phyloP scores from a whole-genome alignment of 2,797 vertebrate genomes.

The Falco novaeseelandiae region DNA sequence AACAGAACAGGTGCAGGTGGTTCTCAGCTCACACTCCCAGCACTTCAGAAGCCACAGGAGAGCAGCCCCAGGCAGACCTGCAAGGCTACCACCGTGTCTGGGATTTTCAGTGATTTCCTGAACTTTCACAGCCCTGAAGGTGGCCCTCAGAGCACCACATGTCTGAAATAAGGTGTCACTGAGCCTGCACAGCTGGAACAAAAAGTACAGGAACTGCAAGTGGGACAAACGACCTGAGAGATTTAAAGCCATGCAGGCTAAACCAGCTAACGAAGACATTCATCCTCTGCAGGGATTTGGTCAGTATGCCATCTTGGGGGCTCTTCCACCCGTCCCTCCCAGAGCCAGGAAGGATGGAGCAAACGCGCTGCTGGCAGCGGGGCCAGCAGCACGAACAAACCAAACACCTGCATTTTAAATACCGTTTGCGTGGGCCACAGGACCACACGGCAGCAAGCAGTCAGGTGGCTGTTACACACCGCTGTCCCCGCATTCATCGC shows the following conservation, averaged over 20 bases:
- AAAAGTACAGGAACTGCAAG: neutral
- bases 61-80: neutral
- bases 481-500: accelerated
- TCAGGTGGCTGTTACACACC: accelerated
- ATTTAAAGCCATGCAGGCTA: neutral
- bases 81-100: accelerated
- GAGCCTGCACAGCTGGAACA: neutral
- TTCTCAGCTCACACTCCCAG: neutral
- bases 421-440: accelerated
- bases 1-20: accelerated
- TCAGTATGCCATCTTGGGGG: neutral
- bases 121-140: neutral
- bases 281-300: neutral
- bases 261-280: accelerated
- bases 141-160: neutral
- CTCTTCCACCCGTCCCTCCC: neutral
- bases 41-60: neutral
- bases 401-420: neutral
- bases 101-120: neutral
- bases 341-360: neutral
- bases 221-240: neutral
- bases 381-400: neutral
- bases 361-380: neutral
- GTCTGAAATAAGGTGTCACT: accelerated
- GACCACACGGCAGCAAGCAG: accelerated